Percentiles rank a stretch among this genome's conserved stretches.
Conservation (phyloP, 2,113 vertebrate species). For the Recurvirostra avosetta region DNA sequence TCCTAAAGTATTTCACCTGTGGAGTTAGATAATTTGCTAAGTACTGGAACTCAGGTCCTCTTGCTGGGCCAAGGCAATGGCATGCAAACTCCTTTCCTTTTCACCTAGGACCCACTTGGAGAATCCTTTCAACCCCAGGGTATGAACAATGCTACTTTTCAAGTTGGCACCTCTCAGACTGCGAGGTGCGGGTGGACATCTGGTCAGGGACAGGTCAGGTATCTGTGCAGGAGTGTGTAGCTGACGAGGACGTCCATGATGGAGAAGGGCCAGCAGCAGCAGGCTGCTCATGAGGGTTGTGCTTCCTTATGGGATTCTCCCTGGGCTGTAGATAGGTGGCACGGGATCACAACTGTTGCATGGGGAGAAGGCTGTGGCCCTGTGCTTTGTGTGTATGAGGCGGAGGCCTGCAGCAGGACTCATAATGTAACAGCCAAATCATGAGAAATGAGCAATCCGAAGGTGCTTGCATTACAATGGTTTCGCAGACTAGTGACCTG, state of each 20-base stretch:
- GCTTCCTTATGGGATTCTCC: not conserved
- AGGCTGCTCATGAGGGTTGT: not conserved
- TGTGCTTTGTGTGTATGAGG: accelerated
- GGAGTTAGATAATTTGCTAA: not conserved
- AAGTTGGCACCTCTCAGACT: not conserved
- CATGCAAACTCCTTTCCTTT: not conserved
- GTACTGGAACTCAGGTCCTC: not conserved
- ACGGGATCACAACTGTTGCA: not conserved
- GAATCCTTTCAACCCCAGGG: not conserved
- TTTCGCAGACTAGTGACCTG: not conserved
- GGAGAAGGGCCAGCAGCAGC: not conserved
- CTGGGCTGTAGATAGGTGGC: not conserved
- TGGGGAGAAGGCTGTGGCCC: not conserved
- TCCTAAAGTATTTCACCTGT: not conserved
- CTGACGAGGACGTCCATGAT: not conserved
- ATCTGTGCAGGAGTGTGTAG: no score
- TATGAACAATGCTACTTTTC: not conserved
- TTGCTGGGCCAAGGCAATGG: not conserved
- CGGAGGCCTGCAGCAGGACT: accelerated
- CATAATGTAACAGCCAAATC: not conserved
- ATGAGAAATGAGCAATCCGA: not conserved
- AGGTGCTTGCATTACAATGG: not conserved
- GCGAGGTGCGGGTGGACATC: not conserved
- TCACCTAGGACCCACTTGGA: not conserved
- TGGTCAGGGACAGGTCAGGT: not conserved